phyloP scores from a whole-genome alignment of 2,888 invertebrate species.

The Agelastica alni region DNA sequence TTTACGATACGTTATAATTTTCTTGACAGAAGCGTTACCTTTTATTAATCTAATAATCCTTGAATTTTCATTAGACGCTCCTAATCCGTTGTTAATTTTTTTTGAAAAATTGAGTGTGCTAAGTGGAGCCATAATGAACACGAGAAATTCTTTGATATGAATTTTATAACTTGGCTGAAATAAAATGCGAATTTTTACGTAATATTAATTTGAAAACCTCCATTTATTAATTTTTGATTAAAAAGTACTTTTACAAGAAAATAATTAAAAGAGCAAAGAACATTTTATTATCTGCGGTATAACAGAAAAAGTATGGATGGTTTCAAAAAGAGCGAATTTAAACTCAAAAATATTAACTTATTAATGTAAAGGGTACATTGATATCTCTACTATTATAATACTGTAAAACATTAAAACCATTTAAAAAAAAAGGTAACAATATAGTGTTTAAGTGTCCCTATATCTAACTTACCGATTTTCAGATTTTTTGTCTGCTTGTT shows the following conservation, averaged over 20 bases:
- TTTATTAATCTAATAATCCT: no score
- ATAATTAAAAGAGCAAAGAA: neutral
- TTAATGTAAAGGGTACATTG: no score
- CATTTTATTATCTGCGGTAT: neutral
- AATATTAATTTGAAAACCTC: neutral
- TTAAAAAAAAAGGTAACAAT: no score
- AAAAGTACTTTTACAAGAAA: neutral
- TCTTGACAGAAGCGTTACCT: no score
- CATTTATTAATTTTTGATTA: slow-evolving; percentile 1
- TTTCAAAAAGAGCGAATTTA: neutral
- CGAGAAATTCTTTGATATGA: slow-evolving; percentile 37
- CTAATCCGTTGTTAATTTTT: slow-evolving; percentile 12
- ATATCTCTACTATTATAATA: no score
- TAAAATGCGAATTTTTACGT: slow-evolving; percentile 22
- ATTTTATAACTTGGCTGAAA: slow-evolving; percentile 36
- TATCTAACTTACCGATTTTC: no score
- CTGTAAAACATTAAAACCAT: no score
- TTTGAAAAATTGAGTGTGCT: slow-evolving; percentile 36
- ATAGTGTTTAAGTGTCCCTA: no score
- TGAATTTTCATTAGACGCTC: no score
- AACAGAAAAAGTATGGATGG: neutral
- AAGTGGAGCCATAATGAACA: slow-evolving; percentile 38
- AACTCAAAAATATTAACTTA: no score
- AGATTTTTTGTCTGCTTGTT: no score
- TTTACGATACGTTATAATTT: no score